Conservation (phyloP, 2,888 invertebrate species). For the Acronicta alni region DNA sequence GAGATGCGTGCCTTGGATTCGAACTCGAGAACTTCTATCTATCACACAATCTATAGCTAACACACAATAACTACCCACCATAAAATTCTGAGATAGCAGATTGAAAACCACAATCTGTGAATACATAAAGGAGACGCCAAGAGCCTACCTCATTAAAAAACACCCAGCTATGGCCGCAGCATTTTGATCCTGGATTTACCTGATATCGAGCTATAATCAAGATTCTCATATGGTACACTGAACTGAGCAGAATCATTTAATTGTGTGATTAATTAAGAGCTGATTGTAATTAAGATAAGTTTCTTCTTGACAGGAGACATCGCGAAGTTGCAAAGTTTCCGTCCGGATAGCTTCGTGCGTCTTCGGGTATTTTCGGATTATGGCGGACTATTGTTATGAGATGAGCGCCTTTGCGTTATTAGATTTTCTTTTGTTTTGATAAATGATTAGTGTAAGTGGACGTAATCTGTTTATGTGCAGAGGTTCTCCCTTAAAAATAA, state of each 20-base stretch:
- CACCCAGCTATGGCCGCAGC: no score
- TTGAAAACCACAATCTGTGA: no score
- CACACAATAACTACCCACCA: no score
- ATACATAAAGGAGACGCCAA: no score
- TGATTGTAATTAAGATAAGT: slow-evolving; percentile 50
- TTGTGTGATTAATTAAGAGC: slow-evolving; percentile 18
- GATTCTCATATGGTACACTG: neutral
- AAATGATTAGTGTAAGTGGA: slow-evolving; percentile 13
- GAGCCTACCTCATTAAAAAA: no score
- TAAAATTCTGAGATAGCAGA: no score
- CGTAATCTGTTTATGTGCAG: slow-evolving; percentile 5
- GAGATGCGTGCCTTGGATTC: no score
- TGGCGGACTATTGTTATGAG: slow-evolving; percentile 1
- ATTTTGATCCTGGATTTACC: neutral
- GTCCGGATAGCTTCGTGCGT: slow-evolving; percentile 2
- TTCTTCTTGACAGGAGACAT: slow-evolving; percentile 29
- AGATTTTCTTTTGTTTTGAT: slow-evolving; percentile 22
- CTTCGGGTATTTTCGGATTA: slow-evolving; percentile 3
- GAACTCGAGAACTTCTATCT: no score
- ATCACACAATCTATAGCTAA: no score
- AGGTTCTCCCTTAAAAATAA: neutral
- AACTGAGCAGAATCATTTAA: slow-evolving; percentile 6
- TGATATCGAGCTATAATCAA: neutral
- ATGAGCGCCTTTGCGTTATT: slow-evolving; percentile 14
- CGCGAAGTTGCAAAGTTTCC: slow-evolving; percentile 12